phyloP scores from a whole-genome alignment of 2,888 invertebrate genomes.

The Polia nebulosa region DNA sequence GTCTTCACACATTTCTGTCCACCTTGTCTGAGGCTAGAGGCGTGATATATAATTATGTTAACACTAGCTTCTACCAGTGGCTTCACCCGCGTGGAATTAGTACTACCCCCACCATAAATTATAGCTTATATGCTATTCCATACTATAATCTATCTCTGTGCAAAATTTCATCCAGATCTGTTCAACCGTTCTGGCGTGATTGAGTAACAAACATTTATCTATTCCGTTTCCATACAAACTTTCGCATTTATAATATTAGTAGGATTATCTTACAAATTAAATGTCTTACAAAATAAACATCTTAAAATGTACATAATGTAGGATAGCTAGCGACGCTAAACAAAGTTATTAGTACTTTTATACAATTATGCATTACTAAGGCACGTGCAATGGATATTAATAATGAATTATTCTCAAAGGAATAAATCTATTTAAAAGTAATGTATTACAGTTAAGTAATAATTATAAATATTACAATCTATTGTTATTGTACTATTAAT shows the following conservation, averaged over 20 bases:
- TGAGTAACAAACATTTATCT: too few relatives aligned
- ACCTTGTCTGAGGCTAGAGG: neutral
- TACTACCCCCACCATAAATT: too few relatives aligned
- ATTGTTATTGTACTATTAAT: neutral
- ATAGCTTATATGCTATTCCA: too few relatives aligned
- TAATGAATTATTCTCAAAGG: neutral
- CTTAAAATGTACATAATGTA: neutral
- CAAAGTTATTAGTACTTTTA: neutral
- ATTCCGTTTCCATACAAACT: too few relatives aligned
- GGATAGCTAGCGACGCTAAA: conserved; percentile 19
- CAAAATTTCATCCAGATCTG: too few relatives aligned
- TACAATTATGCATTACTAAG: neutral
- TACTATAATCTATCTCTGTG: too few relatives aligned
- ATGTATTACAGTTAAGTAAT: neutral
- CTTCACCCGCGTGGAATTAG: too few relatives aligned
- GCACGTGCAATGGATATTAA: neutral
- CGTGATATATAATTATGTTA: too few relatives aligned
- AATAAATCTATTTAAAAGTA: neutral
- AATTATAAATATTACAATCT: neutral
- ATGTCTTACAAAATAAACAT: neutral
- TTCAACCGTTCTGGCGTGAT: too few relatives aligned
- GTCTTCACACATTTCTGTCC: neutral
- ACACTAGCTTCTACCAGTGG: too few relatives aligned
- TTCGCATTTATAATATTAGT: neutral
- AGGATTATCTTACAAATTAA: neutral